A percentile compares a stretch with the other conserved stretches of the same genome.
These are phyloP conservation scores for Pseudomyrmex cubaensis DNA, from an alignment of 1,140 invertebrate species.

Conservation along the genomic window DNA sequence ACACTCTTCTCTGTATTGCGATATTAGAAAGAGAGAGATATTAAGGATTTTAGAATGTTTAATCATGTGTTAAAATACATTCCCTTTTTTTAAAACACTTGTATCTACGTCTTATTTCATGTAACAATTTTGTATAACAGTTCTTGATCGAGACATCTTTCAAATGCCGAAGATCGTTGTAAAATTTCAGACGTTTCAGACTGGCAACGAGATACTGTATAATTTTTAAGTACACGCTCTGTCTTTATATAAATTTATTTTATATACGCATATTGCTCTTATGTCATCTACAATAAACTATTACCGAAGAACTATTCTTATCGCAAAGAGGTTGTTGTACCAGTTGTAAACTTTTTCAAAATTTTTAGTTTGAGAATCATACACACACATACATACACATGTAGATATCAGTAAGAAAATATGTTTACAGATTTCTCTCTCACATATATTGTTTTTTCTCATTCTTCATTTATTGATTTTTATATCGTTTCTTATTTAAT, in stretches of 20 bases:
- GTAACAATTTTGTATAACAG: conserved; percentile 1
- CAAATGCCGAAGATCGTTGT: background rate
- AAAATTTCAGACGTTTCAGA: background rate
- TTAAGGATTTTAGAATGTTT: conserved; percentile 1
- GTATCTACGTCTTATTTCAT: conserved; percentile 1
- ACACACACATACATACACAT: too few species aligned
- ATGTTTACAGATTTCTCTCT: too few species aligned
- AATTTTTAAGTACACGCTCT: conserved; percentile 56
- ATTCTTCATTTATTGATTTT: too few species aligned
- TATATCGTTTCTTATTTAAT: too few species aligned
- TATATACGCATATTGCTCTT: conserved; percentile 57
- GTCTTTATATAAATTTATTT: conserved; percentile 65
- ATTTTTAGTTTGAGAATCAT: too few species aligned
- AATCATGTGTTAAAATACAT: conserved; percentile 59
- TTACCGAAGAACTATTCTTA: conserved; percentile 28
- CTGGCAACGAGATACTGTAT: background rate
- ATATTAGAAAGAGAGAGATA: background rate
- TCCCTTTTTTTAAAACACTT: conserved; percentile 44
- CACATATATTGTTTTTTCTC: too few species aligned
- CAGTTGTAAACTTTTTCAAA: background rate
- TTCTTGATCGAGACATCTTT: background rate
- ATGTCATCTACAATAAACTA: conserved; percentile 68
- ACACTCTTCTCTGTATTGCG: background rate
- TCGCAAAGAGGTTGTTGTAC: background rate
- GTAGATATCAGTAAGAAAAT: too few species aligned